Percentiles rank a stretch among this genome's conserved stretches.
These are phyloP conservation scores for Drosophila equinoxialis DNA, from an alignment of 1,140 invertebrate genomes.

Conservation along the genomic window DNA sequence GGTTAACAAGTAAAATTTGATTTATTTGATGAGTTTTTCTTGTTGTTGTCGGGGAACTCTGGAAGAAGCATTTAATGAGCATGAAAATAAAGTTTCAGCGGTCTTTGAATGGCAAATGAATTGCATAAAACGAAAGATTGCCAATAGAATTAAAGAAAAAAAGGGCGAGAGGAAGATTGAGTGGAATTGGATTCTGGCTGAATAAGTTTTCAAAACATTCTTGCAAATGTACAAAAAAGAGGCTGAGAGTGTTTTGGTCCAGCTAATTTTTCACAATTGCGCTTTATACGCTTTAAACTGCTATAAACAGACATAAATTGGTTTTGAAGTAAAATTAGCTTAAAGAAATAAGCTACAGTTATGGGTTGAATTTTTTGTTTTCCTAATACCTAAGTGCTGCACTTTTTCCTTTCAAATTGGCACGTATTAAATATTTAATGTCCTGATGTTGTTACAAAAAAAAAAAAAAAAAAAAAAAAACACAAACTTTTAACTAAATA, in stretches of 20 bases:
- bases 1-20: constrained; percentile 79
- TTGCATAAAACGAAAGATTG: constrained; percentile 18
- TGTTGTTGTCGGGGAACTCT: constrained; percentile 33
- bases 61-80: constrained; percentile 72
- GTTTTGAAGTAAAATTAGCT: no score
- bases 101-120: constrained; percentile 20
- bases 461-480: no score
- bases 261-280: no score
- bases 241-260: no score
- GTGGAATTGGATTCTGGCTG: not conserved
- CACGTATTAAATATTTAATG: not conserved
- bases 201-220: not conserved
- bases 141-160: not conserved
- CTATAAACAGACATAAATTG: no score
- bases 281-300: no score
- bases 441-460: not conserved
- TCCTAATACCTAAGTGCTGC: no score
- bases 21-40: constrained; percentile 77
- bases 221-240: no score
- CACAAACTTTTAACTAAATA: not conserved
- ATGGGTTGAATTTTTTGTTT: no score
- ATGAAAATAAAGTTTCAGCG: constrained; percentile 57
- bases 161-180: not conserved
- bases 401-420: no score
- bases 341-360: no score